These are phyloP conservation scores for Scomberomorus guttatus DNA, from an alignment of 2,797 vertebrate genomes.

Conservation along the genomic window DNA sequence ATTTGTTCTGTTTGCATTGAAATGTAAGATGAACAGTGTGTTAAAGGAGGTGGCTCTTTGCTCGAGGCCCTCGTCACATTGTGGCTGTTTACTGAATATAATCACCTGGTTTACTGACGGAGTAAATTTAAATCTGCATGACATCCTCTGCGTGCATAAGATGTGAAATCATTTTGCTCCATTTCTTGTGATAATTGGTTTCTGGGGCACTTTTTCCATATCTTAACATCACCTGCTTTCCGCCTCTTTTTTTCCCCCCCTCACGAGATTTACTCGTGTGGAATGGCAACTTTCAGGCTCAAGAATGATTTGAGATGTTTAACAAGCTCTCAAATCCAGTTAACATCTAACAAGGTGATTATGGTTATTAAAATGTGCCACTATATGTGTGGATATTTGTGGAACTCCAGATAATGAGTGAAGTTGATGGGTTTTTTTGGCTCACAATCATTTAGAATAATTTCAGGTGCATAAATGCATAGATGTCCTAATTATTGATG, in stretches of 20 bases:
- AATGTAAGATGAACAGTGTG: not conserved
- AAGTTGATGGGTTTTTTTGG: not conserved
- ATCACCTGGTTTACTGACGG: slow-evolving; percentile 75
- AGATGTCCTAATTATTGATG: no score
- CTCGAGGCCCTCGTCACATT: slow-evolving; percentile 45
- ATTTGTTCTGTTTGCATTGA: slow-evolving; percentile 27
- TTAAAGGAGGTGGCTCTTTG: slow-evolving; percentile 10
- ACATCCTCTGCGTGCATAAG: slow-evolving; percentile 67
- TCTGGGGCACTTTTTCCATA: slow-evolving; percentile 68
- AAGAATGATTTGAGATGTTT: slow-evolving; percentile 27
- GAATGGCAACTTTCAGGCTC: slow-evolving; percentile 17
- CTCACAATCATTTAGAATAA: no score
- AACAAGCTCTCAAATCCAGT: slow-evolving; percentile 25
- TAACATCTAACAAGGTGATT: slow-evolving; percentile 36
- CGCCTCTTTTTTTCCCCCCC: slow-evolving; percentile 31
- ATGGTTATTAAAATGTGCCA: slow-evolving; percentile 12
- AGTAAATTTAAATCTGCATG: slow-evolving; percentile 73
- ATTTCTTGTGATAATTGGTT: slow-evolving; percentile 83
- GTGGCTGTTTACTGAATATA: slow-evolving; percentile 56
- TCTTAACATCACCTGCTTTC: slow-evolving; percentile 40
- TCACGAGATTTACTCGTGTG: slow-evolving; percentile 19
- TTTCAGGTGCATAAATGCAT: not conserved
- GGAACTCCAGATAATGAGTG: not conserved
- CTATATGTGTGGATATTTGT: not conserved
- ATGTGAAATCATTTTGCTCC: slow-evolving; percentile 75